Conservation (phyloP, 2,113 vertebrate species). For the Loxodonta africana region DNA sequence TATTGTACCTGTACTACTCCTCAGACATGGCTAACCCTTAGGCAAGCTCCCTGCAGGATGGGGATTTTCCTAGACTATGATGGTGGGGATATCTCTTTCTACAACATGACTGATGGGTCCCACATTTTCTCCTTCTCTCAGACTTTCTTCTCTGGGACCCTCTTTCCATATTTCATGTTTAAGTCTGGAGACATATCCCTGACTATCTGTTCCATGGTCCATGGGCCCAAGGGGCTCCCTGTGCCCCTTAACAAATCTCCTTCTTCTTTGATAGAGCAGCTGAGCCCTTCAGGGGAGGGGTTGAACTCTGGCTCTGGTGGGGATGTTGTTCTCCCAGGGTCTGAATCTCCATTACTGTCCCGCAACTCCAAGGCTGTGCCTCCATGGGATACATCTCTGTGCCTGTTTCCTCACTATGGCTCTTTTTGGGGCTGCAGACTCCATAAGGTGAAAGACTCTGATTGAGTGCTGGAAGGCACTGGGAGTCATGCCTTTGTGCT, state of each 20-base stretch:
- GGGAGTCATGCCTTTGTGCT: accelerated
- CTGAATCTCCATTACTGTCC: background rate
- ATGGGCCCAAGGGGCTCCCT: background rate
- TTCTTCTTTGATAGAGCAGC: background rate
- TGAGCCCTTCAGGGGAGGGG: background rate
- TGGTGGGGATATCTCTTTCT: conserved; percentile 88
- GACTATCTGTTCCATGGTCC: background rate
- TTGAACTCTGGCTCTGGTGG: background rate
- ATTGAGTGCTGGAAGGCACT: accelerated
- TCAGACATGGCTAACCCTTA: background rate
- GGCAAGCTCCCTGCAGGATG: conserved; percentile 77
- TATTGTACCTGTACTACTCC: conserved; percentile 74
- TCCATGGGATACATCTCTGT: background rate
- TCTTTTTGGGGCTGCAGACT: background rate
- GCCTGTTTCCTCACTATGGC: background rate
- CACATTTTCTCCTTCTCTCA: conserved; percentile 88
- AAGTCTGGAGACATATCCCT: background rate
- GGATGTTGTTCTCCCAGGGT: accelerated
- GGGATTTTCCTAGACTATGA: conserved; percentile 88
- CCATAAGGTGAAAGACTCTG: background rate
- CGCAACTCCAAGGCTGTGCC: accelerated
- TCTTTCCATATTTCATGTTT: conserved; percentile 88
- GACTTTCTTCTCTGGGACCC: conserved; percentile 84
- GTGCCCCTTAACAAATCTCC: background rate
- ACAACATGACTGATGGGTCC: conserved; percentile 86